Evolutionary conservation across 2,113 vertebrate genomes (phyloP), one percentile per base, ranked within the genome.

Genomic region (Aramus guarauna): DNA sequence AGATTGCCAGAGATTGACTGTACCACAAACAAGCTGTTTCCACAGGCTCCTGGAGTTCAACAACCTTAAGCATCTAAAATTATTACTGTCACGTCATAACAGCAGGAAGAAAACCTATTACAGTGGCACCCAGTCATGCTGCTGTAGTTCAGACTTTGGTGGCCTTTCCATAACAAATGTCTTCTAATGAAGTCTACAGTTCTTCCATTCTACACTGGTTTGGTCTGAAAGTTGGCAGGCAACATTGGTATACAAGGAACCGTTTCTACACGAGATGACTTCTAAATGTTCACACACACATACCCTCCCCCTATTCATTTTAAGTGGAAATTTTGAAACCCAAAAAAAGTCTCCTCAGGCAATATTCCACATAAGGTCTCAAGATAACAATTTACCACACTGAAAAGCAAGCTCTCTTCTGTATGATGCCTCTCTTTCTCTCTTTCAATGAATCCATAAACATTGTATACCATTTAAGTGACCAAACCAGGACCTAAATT

Each of bases 191-290:
- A 48, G 30, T 12, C 55, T 15, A 3, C 6, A 27, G 21, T 8
- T 86, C 72, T 27, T 50, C 32, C 64, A 63, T 8, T 63, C 69
- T 23, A 17, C 41, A 12, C 21, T 20, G 47, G 32, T 34, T 50
- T 37, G 32, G n/a, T 36, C 50, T 87, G 30, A 36, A 63, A 84
- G 22, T 6, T 32, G 50, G 37, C 26, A 36, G 5, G 21, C 36
- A 67, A 0, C 0, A 0, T 9, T 32, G n/a, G 21, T 60, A 76
- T 18, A 71, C 16, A 34, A 85, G 62, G 18, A 48, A 16, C 36
- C 63, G 47, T 12, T 85, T 75, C 47, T 20, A 26, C 16, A 12
- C 2, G 2, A 69, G 39, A 39, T 24, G 5, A 75, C 26, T 85
- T 67, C 56, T 58, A 74, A 41, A 41, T 41, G 39, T 41, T 41